phyloP scores from a whole-genome alignment of 2,888 invertebrate genomes.

The Epinotia bilunana region DNA sequence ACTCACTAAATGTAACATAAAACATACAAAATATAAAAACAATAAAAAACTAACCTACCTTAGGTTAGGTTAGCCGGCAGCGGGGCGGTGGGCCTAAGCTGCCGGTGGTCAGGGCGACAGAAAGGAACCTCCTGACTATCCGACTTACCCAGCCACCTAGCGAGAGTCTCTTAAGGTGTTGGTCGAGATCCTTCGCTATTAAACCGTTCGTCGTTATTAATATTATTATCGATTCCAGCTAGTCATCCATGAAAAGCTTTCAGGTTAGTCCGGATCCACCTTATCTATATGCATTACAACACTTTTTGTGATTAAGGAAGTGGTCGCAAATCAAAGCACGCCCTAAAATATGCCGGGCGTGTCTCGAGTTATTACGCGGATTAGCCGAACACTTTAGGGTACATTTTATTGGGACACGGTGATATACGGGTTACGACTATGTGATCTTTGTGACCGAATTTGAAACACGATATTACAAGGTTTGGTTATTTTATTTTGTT shows the following conservation, averaged over 20 bases:
- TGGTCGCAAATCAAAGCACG: conserved; percentile 65
- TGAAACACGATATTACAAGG: conserved; percentile 13
- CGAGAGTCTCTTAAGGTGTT: too few relatives aligned
- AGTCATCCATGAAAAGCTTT: conserved; percentile 33
- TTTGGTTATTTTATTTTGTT: not conserved
- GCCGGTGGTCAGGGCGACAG: too few relatives aligned
- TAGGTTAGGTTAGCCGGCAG: too few relatives aligned
- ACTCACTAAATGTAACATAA: too few relatives aligned
- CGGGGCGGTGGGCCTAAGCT: too few relatives aligned
- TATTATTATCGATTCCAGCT: not conserved
- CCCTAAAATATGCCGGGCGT: conserved; percentile 63
- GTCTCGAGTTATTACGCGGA: conserved; percentile 52
- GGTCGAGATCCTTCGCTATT: too few relatives aligned
- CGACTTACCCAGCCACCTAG: too few relatives aligned
- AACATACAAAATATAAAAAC: too few relatives aligned
- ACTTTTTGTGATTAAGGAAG: conserved; percentile 71
- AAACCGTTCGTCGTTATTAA: too few relatives aligned
- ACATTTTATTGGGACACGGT: conserved; percentile 35
- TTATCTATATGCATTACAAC: conserved; percentile 54
- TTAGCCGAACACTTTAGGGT: conserved; percentile 41
- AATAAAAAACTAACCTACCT: too few relatives aligned
- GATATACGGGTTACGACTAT: conserved; percentile 30
- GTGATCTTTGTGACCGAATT: conserved; percentile 9
- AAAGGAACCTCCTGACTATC: too few relatives aligned
- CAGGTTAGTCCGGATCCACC: conserved; percentile 32